Base-by-base conservation (phyloP, 2,113 vertebrate species). In the Lepus europaeus region DNA sequence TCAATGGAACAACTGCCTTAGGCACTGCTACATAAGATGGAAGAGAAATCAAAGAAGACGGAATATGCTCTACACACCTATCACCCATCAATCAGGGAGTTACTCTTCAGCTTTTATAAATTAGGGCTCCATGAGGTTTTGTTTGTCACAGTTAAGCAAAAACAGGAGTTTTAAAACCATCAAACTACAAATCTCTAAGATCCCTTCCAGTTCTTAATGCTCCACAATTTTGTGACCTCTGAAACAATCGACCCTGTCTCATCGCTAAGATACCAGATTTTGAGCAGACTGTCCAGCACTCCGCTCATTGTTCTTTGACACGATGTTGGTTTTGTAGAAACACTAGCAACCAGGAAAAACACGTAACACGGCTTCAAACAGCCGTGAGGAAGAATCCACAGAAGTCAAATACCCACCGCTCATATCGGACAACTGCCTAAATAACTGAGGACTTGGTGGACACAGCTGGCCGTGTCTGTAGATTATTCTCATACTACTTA, bases 101-200 rank as follows among this genome's bases (percentile, higher is more conserved):
- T 39, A 72, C 23, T 39, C 77, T 68, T 64, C 22, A 79, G 80
- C 45, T 66, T 85, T 84, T 85, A 94, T 27, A 92, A 89, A 91
- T 29, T 53, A 87, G 36, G 31, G 36, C 17, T 72, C 68, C 14
- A 36, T 0, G 23, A 81, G 31, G 14, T 59, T 90, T 64, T 81
- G 13, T 63, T 82, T 63, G 3, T 87, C 7, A 82, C 10, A 84
- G 59, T 83, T 79, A 83, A 74, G 14, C 5, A 72, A 94, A 87
- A 88, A 36, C 22, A 39, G 17, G 81, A 85, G 22, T 83, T 82
- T 77, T 76, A 73, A 92, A 87, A 39, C n/a, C 51, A 83, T 8
- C 68, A 14, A 63, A 56, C 66, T 69, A 36, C 36, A 72, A 92
- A 33, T 56, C 86, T 90, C 81, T 77, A 86, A 85, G 69, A n/a